Base-by-base conservation (phyloP, 2,113 vertebrate species). In the Erpornis zantholeuca region DNA sequence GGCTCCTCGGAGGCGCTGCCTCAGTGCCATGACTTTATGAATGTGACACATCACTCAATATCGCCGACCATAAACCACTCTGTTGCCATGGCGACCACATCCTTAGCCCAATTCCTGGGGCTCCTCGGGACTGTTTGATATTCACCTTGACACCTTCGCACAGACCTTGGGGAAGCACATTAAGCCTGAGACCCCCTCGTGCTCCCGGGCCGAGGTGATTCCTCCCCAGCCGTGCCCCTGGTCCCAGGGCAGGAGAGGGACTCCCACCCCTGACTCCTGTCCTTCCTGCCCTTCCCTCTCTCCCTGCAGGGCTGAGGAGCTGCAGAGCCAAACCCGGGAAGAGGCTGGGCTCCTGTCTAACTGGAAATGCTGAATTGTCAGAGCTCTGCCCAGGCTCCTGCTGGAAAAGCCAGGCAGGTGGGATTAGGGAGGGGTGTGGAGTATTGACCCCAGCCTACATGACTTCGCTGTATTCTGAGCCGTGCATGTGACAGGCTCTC, bases 61-160 rank as follows among this genome's bases (percentile, higher is more conserved):
- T 8, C 7, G 0, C 49, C 52, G 10, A 27, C 82, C 87, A 81
- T 53, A 88, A 96, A 70, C 92, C 68, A 27, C 82, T 91, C 86
- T 60, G 95, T 96, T 96, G n/a, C 95, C 90, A 88, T 86, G 80
- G 90, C 18, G 4, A 97, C 95, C 29, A 28, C 90, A 86, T 97
- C 82, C 87, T 76, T 42, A 92, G 78, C 87, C 91, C 82, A 18
- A 0, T 80, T 95, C 92, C 94, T 72, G 65, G 69, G 71, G 70
- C 87, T 95, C 61, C 85, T 86, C 35, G 4, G 85, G 44, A 36
- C 93, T 90, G 31, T 75, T 90, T 93, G 93, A 56, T 75, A 92
- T 86, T 96, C 96, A 88, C 92, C 92, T 90, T 83, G 92, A 93
- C 90, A 88, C 88, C 90, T 86, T 52, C 2, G 1, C 82, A 25